phyloP scores from a whole-genome alignment of 2,888 invertebrate species.

The Eupithecia subumbrata region DNA sequence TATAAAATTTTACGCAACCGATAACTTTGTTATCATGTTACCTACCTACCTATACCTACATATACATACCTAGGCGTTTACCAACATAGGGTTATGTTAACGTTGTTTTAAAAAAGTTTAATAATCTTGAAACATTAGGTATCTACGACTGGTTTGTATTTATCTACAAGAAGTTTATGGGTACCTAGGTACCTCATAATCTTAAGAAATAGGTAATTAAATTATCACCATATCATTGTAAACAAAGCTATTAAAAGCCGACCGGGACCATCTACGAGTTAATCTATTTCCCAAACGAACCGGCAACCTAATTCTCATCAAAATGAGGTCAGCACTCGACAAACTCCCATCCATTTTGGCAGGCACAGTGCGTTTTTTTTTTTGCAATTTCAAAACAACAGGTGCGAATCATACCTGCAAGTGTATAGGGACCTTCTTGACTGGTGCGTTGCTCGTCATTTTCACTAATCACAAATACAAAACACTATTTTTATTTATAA shows the following conservation, averaged over 20 bases:
- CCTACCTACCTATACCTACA: background rate
- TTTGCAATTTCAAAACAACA: conserved; percentile 64
- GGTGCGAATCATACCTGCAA: conserved; percentile 88
- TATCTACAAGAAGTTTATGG: too few relatives aligned
- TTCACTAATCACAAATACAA: conserved; percentile 71
- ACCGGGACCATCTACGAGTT: conserved; percentile 15
- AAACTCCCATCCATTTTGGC: conserved; percentile 21
- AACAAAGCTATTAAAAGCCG: conserved; percentile 22
- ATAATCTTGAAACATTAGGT: background rate
- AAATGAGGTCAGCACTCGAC: conserved; percentile 47
- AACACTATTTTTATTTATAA: conserved; percentile 72
- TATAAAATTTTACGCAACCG: conserved; percentile 1
- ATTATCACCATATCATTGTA: conserved; percentile 4
- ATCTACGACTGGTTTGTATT: too few relatives aligned
- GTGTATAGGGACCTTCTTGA: conserved; percentile 98
- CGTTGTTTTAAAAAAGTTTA: background rate
- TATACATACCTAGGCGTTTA: background rate
- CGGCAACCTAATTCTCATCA: conserved; percentile 48
- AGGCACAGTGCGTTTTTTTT: conserved; percentile 41
- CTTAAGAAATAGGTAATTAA: background rate
- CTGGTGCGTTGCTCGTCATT: conserved; percentile 88
- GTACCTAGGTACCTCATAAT: too few relatives aligned
- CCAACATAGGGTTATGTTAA: background rate
- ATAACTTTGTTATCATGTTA: conserved; percentile 4
- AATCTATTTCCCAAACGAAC: conserved; percentile 44